Evolutionary conservation across 2,113 vertebrate species (phyloP), one percentile per base, ranked within the genome.

Genomic region (Sylvia atricapilla): DNA sequence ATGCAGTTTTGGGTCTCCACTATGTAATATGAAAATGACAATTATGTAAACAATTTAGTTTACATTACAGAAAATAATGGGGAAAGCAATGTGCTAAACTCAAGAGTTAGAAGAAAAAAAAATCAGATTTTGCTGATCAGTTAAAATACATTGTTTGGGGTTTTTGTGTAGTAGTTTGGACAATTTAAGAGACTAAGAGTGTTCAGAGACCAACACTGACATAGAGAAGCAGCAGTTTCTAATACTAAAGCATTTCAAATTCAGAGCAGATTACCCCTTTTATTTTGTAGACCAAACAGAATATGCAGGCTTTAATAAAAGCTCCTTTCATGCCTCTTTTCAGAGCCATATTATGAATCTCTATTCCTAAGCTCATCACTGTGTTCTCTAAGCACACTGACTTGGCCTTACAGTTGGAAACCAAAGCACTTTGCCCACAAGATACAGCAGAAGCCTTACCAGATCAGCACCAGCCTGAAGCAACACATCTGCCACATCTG

Each of bases 401-500:
- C 50, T 74, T 49, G 63, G 41, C 27, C 78, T 39, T 7, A 28
- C 13, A 77, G 46, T 20, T 41, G 76, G 58, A 96, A 92, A 95
- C 22, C n/a, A 23, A 53, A 83, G 76, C 6, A 19, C 16, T 52
- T 66, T 62, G 59, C 50, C 44, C 58, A 55, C 6, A 44, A 59
- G 22, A 68, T 7, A n/a, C 19, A 92, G n/a, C 41, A 87, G 50
- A 67, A 89, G 30, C 84, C 97, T 93, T 98, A 99, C 99, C 98
- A 99, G 98, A 97, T 99, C 99, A 76, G 99, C 99, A 91, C 99
- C 99, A 79, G 99, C 99, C 97, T 99, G 99, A 96, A 99, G 98
- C 94, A 99, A 97, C 96, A 99, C 99, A 79, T 99, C 99, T 39
- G 99, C 99, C 87, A 99, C 99, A 81, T 99, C 99, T 4, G 99